Evolutionary conservation across 2,888 invertebrate species (phyloP).

Genomic region (Temnothorax unifasciatus): DNA sequence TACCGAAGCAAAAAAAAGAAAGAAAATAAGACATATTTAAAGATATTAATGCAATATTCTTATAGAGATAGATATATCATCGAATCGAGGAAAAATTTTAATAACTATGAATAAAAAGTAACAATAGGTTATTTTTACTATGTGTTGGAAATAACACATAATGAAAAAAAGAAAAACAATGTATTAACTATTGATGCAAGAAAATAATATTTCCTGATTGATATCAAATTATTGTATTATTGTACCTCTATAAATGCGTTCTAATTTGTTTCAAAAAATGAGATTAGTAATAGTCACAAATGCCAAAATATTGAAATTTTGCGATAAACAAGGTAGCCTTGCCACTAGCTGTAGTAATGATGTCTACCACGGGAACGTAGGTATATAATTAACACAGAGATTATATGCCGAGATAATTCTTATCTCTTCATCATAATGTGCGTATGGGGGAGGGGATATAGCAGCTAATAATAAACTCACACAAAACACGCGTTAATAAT

Average conservation of each 20-base stretch:
- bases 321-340: slow-evolving; percentile 65
- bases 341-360: slow-evolving; percentile 53
- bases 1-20: not conserved
- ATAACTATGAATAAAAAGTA: not conserved
- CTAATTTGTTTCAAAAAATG: not conserved
- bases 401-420: slow-evolving; percentile 65
- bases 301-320: not conserved
- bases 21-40: not conserved
- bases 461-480: slow-evolving; percentile 50
- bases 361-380: slow-evolving; percentile 38
- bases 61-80: not conserved
- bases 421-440: slow-evolving; percentile 65
- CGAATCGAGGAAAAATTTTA: not conserved
- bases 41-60: not conserved
- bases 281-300: not conserved
- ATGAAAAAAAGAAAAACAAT: not conserved
- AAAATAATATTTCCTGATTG: slow-evolving; percentile 5
- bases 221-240: not conserved
- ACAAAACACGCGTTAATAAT: slow-evolving; percentile 43
- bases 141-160: not conserved
- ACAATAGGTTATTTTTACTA: not conserved
- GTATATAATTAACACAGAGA: slow-evolving; percentile 46
- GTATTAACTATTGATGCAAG: not conserved
- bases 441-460: slow-evolving; percentile 63
- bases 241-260: not conserved